Evolutionary conservation across 92 coral and sea anemone genomes (phyloP).

Genomic region (Isaurus tuberculatus): DNA sequence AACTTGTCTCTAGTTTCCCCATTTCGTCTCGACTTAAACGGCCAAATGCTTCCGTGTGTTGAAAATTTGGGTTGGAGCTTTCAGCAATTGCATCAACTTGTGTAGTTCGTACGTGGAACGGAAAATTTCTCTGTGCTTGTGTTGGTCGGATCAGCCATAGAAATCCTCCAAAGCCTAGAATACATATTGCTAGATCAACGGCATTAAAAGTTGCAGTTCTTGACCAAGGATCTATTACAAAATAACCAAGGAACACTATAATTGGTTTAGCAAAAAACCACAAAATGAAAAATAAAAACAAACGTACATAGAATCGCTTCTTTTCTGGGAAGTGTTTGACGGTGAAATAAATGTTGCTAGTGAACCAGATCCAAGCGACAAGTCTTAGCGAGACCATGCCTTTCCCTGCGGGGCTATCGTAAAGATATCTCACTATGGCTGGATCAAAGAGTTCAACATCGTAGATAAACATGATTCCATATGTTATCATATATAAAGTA

Average conservation of each 20-base stretch:
- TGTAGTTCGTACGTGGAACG: slow-evolving; percentile 60
- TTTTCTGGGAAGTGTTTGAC: slow-evolving; percentile 63
- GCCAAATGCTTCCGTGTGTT: slow-evolving; percentile 60
- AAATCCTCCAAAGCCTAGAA: slow-evolving; percentile 58
- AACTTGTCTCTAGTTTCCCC: slow-evolving; percentile 52
- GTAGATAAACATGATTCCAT: slow-evolving; percentile 58
- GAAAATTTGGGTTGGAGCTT: slow-evolving; percentile 49
- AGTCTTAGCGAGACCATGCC: slow-evolving; percentile 44
- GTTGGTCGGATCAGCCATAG: slow-evolving; percentile 66
- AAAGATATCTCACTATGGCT: slow-evolving; percentile 30
- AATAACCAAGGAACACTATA: slow-evolving; percentile 20
- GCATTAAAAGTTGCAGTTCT: slow-evolving; percentile 46
- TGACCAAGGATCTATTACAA: slow-evolving; percentile 44
- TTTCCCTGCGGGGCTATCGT: slow-evolving; percentile 49
- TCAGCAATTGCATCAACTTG: slow-evolving; percentile 60
- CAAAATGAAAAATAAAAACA: slow-evolving; percentile 25
- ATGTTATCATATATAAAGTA: slow-evolving; percentile 53
- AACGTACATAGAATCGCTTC: slow-evolving; percentile 52
- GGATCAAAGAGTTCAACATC: slow-evolving; percentile 49
- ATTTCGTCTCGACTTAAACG: slow-evolving; percentile 10
- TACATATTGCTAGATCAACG: slow-evolving; percentile 49
- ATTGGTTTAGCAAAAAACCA: slow-evolving; percentile 73
- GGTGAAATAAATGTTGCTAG: slow-evolving; percentile 30
- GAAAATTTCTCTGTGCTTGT: slow-evolving; percentile 57
- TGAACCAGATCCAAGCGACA: slow-evolving; percentile 66